These are phyloP conservation scores for Panzeria rudis DNA, from an alignment of 2,888 invertebrate species.

Conservation along the genomic window DNA sequence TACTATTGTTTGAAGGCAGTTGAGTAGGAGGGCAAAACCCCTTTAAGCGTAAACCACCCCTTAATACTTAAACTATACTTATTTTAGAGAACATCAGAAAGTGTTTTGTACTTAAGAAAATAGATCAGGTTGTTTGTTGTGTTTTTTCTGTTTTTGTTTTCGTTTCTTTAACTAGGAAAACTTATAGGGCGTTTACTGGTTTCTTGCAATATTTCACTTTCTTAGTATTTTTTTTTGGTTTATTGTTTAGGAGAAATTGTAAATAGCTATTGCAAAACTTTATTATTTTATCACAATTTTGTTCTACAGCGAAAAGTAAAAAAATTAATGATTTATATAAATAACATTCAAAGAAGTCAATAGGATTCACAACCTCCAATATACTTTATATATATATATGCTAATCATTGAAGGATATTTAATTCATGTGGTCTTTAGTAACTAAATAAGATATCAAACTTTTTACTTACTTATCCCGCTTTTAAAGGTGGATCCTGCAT, in stretches of 20 bases:
- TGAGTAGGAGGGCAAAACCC: constrained; percentile 57
- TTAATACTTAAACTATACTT: constrained; percentile 47
- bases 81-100: constrained; percentile 29
- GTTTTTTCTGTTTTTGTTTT: neutral
- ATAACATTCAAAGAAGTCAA: too few species aligned
- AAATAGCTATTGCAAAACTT: constrained; percentile 38
- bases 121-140: constrained; percentile 49
- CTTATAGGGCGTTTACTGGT: constrained; percentile 52
- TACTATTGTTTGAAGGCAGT: constrained; percentile 11
- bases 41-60: constrained; percentile 67
- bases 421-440: too few species aligned
- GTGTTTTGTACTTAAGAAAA: constrained; percentile 44
- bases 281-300: neutral
- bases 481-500: too few species aligned
- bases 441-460: too few species aligned
- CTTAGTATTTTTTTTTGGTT: neutral
- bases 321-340: neutral
- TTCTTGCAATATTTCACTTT: constrained; percentile 34
- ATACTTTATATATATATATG: too few species aligned
- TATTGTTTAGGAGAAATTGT: constrained; percentile 9
- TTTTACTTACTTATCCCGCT: too few species aligned
- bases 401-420: too few species aligned
- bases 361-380: too few species aligned
- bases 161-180: neutral
- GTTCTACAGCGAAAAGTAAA: neutral